Evolutionary conservation across 2,113 vertebrate genomes (phyloP), one percentile per base, ranked within the genome.

Genomic region (Dasyurus viverrinus): DNA sequence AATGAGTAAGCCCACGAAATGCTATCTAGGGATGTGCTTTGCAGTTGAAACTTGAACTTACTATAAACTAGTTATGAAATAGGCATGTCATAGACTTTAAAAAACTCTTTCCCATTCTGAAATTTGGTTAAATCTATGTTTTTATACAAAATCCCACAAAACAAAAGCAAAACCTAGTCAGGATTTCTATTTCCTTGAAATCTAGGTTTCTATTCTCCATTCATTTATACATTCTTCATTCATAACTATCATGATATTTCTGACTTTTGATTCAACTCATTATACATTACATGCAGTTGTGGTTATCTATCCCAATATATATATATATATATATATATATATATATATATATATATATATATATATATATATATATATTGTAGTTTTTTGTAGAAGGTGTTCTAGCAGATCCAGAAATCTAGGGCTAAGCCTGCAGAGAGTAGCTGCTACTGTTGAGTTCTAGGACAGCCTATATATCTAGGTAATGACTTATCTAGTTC

Each of bases 1-100:
- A 95, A 90, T 52, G 97, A 36, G 0, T 92, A 90, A 97, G 91
- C 6, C 57, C 76, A 91, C n/a, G 60, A 11, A 93, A 53, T 92
- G 8, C 11, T 54, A 42, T 91, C 47, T 55, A 91, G 54, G 55
- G 53, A 96, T 48, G 1, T 91, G 76, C 54, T 48, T 90, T 94
- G n/a, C 76, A 93, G 91, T 14, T 96, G n/a, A 96, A 97, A 91
- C 68, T 93, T 48, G 36, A 94, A 97, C 92, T 92, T 96, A 93
- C 92, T 92, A 30, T n/a, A 94, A 93, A 52, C 14, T 54, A 92
- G 48, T 46, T 14, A 4, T 10, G 95, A 57, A 94, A 22, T 48
- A 48, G 26, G 14, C 53, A 98, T 96, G 6, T 36, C 94, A 84
- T 42, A 42, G 89, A 90, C 60, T 0, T 2, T 90, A 92, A 97